Conservation (phyloP, 2,888 invertebrate genomes). For the Neuroscelio doddi region DNA sequence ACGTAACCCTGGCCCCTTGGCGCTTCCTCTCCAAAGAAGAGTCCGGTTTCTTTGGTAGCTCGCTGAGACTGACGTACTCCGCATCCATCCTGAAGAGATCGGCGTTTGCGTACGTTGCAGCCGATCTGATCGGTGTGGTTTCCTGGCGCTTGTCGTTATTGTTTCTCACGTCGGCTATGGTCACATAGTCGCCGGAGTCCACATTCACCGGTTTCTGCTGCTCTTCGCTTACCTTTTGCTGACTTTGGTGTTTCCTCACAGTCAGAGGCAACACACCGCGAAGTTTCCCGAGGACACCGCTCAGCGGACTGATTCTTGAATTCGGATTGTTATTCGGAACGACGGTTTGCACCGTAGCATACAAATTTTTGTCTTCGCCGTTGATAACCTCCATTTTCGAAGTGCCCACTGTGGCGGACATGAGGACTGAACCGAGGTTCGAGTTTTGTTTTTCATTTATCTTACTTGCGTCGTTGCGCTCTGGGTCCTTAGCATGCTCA, state of each 20-base stretch:
- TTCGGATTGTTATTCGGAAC: slow-evolving; percentile 36
- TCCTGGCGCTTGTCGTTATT: slow-evolving; percentile 78
- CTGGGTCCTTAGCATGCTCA: slow-evolving; percentile 75
- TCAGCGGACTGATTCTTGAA: slow-evolving; percentile 75
- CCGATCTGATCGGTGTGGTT: slow-evolving; percentile 45
- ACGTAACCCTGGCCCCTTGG: slow-evolving; percentile 85
- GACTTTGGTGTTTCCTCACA: slow-evolving; percentile 58
- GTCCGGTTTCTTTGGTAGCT: slow-evolving; percentile 77
- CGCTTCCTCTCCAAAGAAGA: slow-evolving; percentile 75
- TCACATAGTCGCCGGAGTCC: slow-evolving; percentile 88
- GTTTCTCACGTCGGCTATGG: slow-evolving; percentile 87
- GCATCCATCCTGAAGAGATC: slow-evolving; percentile 81
- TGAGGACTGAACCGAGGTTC: slow-evolving; percentile 59
- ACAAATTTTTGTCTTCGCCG: slow-evolving; percentile 68
- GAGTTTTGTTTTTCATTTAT: slow-evolving; percentile 46
- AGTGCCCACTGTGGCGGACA: slow-evolving; percentile 69
- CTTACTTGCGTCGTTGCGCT: slow-evolving; percentile 56
- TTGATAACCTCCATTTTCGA: slow-evolving; percentile 70
- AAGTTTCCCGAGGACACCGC: slow-evolving; percentile 82
- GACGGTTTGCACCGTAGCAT: slow-evolving; percentile 67
- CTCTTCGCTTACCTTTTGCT: slow-evolving; percentile 35
- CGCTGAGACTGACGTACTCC: slow-evolving; percentile 88
- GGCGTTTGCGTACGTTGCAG: slow-evolving; percentile 75
- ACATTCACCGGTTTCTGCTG: slow-evolving; percentile 44
- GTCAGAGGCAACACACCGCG: slow-evolving; percentile 73